A percentile compares a stretch with the other conserved stretches of the same genome.
Conservation (phyloP, 2,113 vertebrate species). For the Rhinopomastus cyanomelas region DNA sequence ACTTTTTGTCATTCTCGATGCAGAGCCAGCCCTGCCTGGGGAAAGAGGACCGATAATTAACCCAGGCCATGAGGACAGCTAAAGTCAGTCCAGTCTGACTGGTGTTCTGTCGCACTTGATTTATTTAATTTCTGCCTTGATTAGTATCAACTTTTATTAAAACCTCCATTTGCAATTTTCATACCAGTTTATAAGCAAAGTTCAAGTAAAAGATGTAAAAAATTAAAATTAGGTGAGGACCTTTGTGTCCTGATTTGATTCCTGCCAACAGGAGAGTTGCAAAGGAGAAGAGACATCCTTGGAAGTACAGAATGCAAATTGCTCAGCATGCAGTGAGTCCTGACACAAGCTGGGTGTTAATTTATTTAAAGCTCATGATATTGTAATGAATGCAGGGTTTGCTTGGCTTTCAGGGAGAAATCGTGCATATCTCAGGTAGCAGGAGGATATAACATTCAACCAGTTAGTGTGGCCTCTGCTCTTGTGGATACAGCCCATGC, state of each 20-base stretch:
- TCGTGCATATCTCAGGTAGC: neutral
- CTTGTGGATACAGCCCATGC: neutral
- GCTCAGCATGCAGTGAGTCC: neutral
- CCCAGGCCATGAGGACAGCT: neutral
- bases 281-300: neutral
- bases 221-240: conserved; percentile 14
- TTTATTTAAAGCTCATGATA: conserved; percentile 50
- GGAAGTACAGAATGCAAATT: conserved; percentile 37
- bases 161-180: neutral
- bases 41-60: neutral
- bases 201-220: neutral
- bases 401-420: conserved; percentile 12
- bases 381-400: conserved; percentile 23
- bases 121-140: conserved; percentile 6
- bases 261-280: neutral
- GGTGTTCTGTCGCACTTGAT: neutral
- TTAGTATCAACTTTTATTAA: conserved; percentile 22
- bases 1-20: neutral
- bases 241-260: neutral
- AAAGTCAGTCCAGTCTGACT: neutral
- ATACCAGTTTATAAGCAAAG: neutral
- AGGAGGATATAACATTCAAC: neutral
- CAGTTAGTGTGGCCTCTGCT: neutral
- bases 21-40: neutral
- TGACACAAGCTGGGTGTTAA: conserved; percentile 40